A percentile compares a stretch with the other conserved stretches of the same genome.
Conservation (phyloP, 2,113 vertebrate genomes). For the Callionymus lyra region DNA sequence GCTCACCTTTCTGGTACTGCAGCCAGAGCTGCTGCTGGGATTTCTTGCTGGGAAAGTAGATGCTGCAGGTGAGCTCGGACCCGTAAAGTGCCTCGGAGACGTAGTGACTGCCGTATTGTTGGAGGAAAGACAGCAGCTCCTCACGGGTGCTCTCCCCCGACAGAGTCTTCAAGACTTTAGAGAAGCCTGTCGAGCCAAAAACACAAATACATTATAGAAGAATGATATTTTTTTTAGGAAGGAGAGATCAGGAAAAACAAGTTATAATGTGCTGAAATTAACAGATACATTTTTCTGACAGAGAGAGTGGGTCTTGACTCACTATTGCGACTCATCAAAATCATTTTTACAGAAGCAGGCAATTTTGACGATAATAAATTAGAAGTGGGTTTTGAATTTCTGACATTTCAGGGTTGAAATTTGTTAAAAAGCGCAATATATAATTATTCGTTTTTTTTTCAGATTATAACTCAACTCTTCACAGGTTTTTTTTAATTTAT, state of each 20-base stretch:
- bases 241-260: background rate
- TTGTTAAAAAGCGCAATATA: too few relatives aligned
- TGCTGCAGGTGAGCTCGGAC: conserved; percentile 90
- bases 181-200: conserved; percentile 70
- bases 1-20: conserved; percentile 98
- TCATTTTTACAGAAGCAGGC: too few relatives aligned
- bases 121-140: conserved; percentile 85
- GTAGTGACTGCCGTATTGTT: conserved; percentile 90
- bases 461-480: too few relatives aligned
- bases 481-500: too few relatives aligned
- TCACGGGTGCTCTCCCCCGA: conserved; percentile 86
- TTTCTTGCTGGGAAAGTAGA: conserved; percentile 97
- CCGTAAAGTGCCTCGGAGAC: conserved; percentile 89
- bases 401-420: too few relatives aligned
- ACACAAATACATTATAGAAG: background rate
- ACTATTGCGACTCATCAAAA: too few relatives aligned
- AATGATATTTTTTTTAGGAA: background rate
- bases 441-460: too few relatives aligned
- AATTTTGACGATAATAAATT: too few relatives aligned
- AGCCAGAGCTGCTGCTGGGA: conserved; percentile 98
- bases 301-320: too few relatives aligned
- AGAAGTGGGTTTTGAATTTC: too few relatives aligned
- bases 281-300: too few relatives aligned
- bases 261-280: too few relatives aligned
- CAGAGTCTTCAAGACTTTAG: conserved; percentile 88